Evolutionary conservation across 2,888 invertebrate species (phyloP).

Genomic region (Pachymerium ferrugineum): DNA sequence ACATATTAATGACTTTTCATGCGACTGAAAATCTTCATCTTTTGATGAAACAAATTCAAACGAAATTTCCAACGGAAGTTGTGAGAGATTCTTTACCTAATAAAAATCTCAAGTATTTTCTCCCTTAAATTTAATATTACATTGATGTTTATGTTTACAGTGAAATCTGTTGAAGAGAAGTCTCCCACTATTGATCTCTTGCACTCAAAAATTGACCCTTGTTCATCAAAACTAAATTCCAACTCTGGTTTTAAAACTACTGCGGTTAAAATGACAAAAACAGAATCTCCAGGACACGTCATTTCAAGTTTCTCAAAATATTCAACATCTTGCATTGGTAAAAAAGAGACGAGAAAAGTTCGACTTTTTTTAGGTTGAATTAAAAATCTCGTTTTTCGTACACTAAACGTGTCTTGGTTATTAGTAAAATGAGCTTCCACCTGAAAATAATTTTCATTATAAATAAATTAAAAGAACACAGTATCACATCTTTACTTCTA

Average conservation of each 20-base stretch:
- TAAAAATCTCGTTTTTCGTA: neutral
- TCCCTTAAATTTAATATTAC: neutral
- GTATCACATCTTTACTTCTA: neutral
- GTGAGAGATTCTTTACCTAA: neutral
- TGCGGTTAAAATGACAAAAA: neutral
- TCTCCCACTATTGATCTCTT: neutral
- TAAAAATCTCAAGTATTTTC: neutral
- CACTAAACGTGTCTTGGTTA: neutral
- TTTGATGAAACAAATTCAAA: too few relatives aligned
- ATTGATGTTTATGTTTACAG: neutral
- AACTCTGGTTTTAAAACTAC: neutral
- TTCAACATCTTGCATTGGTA: neutral
- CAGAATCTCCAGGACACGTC: neutral
- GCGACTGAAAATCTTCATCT: too few relatives aligned
- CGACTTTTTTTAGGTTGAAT: neutral
- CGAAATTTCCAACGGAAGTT: too few relatives aligned
- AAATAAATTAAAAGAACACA: neutral
- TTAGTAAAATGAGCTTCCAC: neutral
- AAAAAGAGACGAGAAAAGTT: neutral
- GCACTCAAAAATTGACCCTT: neutral
- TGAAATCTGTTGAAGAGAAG: neutral
- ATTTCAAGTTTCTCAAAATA: neutral
- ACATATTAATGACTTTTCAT: too few relatives aligned
- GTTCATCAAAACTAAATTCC: neutral
- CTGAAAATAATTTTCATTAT: neutral